These are phyloP conservation scores for Astyanax mexicanus DNA, from an alignment of 2,797 vertebrate genomes.

Conservation along the genomic window DNA sequence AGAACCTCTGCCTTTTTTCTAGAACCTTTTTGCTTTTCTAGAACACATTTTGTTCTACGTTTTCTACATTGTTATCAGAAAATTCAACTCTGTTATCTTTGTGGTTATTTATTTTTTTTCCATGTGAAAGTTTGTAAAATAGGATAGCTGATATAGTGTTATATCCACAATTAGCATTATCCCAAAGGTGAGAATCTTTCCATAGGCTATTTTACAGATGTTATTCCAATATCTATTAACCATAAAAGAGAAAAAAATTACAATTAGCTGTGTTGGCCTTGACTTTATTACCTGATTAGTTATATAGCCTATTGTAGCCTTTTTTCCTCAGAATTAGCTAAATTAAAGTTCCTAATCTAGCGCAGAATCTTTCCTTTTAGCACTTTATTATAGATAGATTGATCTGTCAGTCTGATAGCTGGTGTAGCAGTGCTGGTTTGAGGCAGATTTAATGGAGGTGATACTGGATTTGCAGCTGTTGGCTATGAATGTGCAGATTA, in stretches of 20 bases:
- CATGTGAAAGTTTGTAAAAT: background rate
- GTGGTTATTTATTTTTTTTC: background rate
- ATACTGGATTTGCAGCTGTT: conserved; percentile 9
- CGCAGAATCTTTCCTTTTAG: background rate
- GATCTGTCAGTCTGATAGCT: background rate
- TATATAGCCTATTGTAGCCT: background rate
- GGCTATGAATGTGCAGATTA: conserved; percentile 31
- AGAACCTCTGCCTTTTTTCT: conserved; percentile 29
- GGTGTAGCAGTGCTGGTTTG: conserved; percentile 18
- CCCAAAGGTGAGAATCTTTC: background rate
- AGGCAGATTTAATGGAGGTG: background rate
- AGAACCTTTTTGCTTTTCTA: background rate
- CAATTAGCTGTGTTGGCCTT: background rate
- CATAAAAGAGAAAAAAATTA: background rate
- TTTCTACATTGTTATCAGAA: background rate
- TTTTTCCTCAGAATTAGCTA: background rate
- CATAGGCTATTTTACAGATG: background rate
- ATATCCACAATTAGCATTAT: background rate
- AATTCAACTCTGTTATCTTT: background rate
- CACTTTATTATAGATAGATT: conserved; percentile 20
- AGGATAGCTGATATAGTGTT: background rate
- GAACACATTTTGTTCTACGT: background rate
- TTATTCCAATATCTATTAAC: background rate
- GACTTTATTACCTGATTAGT: conserved; percentile 1
- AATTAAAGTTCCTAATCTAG: too few species aligned